Percentiles rank a stretch among this genome's conserved stretches.
Evolutionary conservation across 2,797 vertebrate genomes (phyloP).

Genomic region (Coranthus polyacanthus): DNA sequence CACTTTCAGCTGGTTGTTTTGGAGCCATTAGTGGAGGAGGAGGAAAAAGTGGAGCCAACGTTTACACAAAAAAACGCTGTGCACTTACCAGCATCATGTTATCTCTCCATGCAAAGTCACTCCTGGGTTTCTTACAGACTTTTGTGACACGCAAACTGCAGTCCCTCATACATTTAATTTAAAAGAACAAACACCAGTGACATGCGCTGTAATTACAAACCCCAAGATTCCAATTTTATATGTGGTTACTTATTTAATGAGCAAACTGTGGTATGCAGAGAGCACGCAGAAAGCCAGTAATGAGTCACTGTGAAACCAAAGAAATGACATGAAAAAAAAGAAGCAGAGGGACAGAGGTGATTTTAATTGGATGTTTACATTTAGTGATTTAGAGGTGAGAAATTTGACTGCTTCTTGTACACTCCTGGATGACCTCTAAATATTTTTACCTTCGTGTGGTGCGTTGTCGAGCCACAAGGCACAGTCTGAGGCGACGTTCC

Average conservation of each 20-base stretch:
- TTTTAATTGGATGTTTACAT: slow-evolving; percentile 17
- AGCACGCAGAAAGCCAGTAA: slow-evolving; percentile 23
- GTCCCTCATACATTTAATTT: slow-evolving; percentile 34
- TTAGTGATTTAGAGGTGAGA: slow-evolving; percentile 15
- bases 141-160: slow-evolving; percentile 10
- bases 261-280: slow-evolving; percentile 36
- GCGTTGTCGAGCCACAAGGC: slow-evolving; percentile 32
- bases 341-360: no score
- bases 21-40: slow-evolving; percentile 62
- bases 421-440: slow-evolving; percentile 31
- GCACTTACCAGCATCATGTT: slow-evolving; percentile 19
- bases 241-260: slow-evolving; percentile 54
- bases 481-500: slow-evolving; percentile 19
- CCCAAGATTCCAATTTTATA: slow-evolving; percentile 42
- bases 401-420: not conserved
- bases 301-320: slow-evolving; percentile 25
- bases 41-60: slow-evolving; percentile 48
- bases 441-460: slow-evolving; percentile 26
- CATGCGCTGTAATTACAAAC: slow-evolving; percentile 43
- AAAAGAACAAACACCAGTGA: slow-evolving; percentile 42
- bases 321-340: no score
- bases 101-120: slow-evolving; percentile 3
- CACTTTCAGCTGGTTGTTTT: slow-evolving; percentile 67
- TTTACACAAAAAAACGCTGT: slow-evolving; percentile 44
- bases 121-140: not conserved